A percentile compares a stretch with the other conserved stretches of the same genome.
Evolutionary conservation across 2,797 vertebrate species (phyloP).

Genomic region (Pelobates cultripes): DNA sequence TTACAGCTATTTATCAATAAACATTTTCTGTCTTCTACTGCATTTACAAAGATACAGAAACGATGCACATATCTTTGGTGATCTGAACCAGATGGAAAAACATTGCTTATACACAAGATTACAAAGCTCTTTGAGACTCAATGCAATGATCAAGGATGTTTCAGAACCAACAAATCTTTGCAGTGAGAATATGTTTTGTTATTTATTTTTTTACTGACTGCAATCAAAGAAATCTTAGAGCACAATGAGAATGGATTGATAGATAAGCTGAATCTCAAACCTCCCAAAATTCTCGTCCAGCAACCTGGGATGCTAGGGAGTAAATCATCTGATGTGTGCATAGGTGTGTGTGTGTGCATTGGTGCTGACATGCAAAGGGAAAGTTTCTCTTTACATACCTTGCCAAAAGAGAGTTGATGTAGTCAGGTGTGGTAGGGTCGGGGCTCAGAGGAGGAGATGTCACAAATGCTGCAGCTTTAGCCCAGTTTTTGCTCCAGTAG

Average conservation of each 20-base stretch:
- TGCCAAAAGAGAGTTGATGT: slow-evolving; percentile 92
- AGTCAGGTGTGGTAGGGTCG: slow-evolving; percentile 95
- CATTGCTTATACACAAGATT: no score
- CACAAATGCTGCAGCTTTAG: slow-evolving; percentile 95
- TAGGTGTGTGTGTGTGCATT: no score
- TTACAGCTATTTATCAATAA: slow-evolving; percentile 32
- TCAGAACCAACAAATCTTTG: no score
- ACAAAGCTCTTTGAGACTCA: no score
- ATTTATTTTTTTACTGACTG: background rate
- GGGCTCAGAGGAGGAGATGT: slow-evolving; percentile 95
- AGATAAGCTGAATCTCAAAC: no score
- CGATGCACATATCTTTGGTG: slow-evolving; percentile 8
- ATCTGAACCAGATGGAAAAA: slow-evolving; percentile 49
- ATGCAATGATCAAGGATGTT: no score
- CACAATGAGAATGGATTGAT: no score
- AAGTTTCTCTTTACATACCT: slow-evolving; percentile 72
- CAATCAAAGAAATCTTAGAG: background rate
- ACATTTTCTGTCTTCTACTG: slow-evolving; percentile 62
- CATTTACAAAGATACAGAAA: slow-evolving; percentile 50
- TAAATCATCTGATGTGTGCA: no score
- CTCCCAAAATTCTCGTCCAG: no score
- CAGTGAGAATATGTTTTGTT: background rate
- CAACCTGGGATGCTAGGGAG: no score
- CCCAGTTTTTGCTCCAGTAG: slow-evolving; percentile 99
- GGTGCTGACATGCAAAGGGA: no score